Conservation (phyloP, 2,888 invertebrate species). For the Stenolophus ochropezus region DNA sequence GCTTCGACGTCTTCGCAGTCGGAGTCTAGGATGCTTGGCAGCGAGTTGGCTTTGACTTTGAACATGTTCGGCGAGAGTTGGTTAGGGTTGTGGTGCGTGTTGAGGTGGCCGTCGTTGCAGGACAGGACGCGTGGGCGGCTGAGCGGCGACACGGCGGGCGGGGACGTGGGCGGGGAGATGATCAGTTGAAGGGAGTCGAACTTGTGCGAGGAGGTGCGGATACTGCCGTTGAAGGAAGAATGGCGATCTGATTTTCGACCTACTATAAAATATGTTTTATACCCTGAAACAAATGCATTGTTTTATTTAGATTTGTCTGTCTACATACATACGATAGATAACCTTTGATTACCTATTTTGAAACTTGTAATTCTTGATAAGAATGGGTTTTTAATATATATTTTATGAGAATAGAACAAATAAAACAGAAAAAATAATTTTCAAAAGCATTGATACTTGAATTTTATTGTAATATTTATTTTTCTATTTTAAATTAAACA, state of each 20-base stretch:
- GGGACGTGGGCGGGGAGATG: conserved; percentile 76
- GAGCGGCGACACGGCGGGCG: conserved; percentile 70
- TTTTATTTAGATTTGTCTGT: background rate
- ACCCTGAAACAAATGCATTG: conserved; percentile 74
- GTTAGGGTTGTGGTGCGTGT: conserved; percentile 72
- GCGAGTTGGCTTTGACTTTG: conserved; percentile 83
- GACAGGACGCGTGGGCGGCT: conserved; percentile 71
- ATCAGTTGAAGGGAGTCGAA: conserved; percentile 76
- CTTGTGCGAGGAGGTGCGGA: conserved; percentile 68
- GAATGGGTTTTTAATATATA: too few species aligned
- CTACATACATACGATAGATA: background rate
- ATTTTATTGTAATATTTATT: too few species aligned
- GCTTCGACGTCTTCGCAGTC: conserved; percentile 78
- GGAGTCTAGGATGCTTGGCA: conserved; percentile 89
- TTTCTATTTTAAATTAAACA: too few species aligned
- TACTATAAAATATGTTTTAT: conserved; percentile 91
- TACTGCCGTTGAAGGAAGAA: conserved; percentile 70
- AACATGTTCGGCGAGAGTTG: conserved; percentile 78
- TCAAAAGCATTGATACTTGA: too few species aligned
- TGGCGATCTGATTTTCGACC: conserved; percentile 79
- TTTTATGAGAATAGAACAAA: too few species aligned
- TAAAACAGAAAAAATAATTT: too few species aligned
- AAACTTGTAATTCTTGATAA: too few species aligned
- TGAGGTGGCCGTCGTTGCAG: conserved; percentile 66
- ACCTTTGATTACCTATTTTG: too few species aligned